Evolutionary conservation across 30 jellyfish, hydroid and myxozoan genomes (phyloP), one percentile per base, ranked within the genome.

Genomic region (Sanderia malayensis): DNA sequence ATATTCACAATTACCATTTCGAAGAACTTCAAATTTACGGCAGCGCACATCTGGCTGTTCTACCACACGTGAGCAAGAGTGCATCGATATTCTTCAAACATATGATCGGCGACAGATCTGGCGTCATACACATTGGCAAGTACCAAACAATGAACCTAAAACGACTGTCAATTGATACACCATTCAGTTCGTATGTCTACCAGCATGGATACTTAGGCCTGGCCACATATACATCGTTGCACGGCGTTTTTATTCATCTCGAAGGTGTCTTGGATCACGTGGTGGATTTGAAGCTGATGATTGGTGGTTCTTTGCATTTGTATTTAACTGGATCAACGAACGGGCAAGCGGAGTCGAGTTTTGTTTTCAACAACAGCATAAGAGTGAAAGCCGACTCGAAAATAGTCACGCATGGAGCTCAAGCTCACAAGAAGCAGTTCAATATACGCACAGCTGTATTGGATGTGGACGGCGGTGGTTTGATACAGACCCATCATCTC

Each of bases 331-430:
- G 90, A 4, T 79, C 90, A 22, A 79, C 90, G 1, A 41, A 57
- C 28, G 83, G 68, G 10, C 82, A 79, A 45, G 23, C 76, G 57
- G 55, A 65, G 0, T 79, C 90, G 31, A 24, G 53, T 52, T 79
- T 75, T 31, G 75, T 27, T 8, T 79, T 79, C 70, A 79, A 79
- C 47, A 76, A 76, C 27, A 79, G 76, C 1, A 76, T 67, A 25
- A 80, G 90, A 44, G 90, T 79, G 18, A 79, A 79, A 58, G 90
- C 90, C n/a, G 82, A 58, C 28, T 79, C 90, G 19, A 65, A 65
- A 31, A 66, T 79, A 0, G 71, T 58, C 20, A 66, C 82, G 23
- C 83, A 79, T 45, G 27, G 82, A 22, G 25, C 64, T 15, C 76
- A 79, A 31, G 90, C 90, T 1, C 90, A 79, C 21, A 1, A 26